Evolutionary conservation across 2,888 invertebrate species (phyloP), one percentile per base, ranked within the genome.

Genomic region (Phortica magna): DNA sequence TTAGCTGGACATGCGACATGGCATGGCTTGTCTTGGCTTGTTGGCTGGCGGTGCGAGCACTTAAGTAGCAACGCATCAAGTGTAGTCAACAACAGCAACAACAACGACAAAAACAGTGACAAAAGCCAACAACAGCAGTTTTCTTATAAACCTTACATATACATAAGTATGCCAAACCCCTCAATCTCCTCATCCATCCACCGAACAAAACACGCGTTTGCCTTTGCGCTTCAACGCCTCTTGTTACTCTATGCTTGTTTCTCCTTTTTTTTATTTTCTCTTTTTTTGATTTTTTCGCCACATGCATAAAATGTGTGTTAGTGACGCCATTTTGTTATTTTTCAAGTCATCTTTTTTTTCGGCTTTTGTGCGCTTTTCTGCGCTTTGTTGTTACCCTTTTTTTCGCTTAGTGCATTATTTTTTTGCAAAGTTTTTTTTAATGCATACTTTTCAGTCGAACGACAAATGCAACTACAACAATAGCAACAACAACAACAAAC

Each of bases 281-380:
- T 31, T 0, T 31, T 31, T 0, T 31, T 31, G 31, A 55, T 7
- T 53, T 7, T n/a, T 17, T 17, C 17, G 55, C 68, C 43, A 48
- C 19, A 42, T 12, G 77, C 77, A 82, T 71, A 73, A 83, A 83
- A 78, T 79, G 77, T 78, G 79, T 80, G 80, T 78, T 72, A 82
- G 76, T 80, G 85, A 79, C 81, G 84, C 83, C 87, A 82, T 87
- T 83, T 73, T 61, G 73, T 73, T 43, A 73, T 59, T 17, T 22
- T 42, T 61, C 17, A 43, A 73, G 10, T 19, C 67, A 31, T 48
- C 71, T 7, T 48, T 61, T 19, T 14, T 39, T 41, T 41, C 22
- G n/a, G 7, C 57, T 59, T n/a, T 72, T 57, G 42, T 67, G 31
- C 31, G 31, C 68, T 57, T 41, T 57, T 22, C 14, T 41, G n/a